phyloP scores from a whole-genome alignment of 2,113 vertebrate genomes.

The Pithys albifrons region DNA sequence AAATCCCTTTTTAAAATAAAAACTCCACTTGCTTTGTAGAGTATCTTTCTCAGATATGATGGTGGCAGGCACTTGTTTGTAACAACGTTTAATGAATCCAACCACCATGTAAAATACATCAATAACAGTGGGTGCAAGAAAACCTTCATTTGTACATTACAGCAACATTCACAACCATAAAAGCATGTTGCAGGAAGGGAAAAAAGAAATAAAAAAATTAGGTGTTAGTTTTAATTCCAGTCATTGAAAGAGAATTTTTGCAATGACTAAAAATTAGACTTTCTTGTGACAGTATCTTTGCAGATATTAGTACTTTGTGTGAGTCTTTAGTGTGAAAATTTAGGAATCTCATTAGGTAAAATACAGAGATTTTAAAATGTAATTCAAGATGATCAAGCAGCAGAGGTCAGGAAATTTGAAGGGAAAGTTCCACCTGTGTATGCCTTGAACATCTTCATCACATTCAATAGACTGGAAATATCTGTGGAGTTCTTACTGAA shows the following conservation, averaged over 20 bases:
- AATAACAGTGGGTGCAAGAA: constrained; percentile 25
- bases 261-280: background rate
- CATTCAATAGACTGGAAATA: background rate
- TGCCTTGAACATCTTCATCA: background rate
- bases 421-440: background rate
- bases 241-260: background rate
- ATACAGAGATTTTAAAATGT: background rate
- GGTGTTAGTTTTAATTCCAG: background rate
- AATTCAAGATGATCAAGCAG: background rate
- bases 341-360: background rate
- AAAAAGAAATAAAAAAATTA: background rate
- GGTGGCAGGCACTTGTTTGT: constrained; percentile 40
- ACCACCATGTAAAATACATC: constrained; percentile 9
- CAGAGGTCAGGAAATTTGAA: constrained; percentile 21
- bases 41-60: constrained; percentile 19
- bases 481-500: background rate
- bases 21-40: background rate
- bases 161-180: background rate
- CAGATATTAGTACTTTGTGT: background rate
- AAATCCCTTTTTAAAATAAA: background rate
- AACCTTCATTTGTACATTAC: constrained; percentile 11
- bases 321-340: background rate
- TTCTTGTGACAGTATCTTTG: background rate
- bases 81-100: constrained; percentile 20
- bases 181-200: background rate